phyloP scores from a whole-genome alignment of 2,113 vertebrate species.

The Clupea harengus region DNA sequence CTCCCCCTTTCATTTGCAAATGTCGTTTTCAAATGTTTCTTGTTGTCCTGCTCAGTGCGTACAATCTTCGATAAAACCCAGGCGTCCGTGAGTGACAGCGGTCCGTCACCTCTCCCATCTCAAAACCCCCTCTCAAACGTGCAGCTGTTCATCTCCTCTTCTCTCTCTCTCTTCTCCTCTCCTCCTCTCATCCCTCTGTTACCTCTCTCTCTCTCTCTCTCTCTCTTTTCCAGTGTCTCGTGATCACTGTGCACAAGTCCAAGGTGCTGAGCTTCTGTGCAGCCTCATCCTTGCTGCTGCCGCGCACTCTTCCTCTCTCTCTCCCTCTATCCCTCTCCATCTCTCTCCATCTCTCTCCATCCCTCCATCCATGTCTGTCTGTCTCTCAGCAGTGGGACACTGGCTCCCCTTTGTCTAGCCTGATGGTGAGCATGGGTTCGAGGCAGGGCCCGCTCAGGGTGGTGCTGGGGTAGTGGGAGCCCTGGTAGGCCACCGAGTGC shows the following conservation, averaged over 20 bases:
- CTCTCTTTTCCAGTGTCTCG: slow-evolving; percentile 33
- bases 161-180: slow-evolving; percentile 39
- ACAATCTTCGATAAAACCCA: background rate
- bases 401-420: slow-evolving; percentile 87
- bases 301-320: background rate
- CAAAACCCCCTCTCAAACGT: background rate
- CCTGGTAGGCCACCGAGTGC: slow-evolving; percentile 89
- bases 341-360: background rate
- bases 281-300: background rate
- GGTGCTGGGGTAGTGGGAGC: slow-evolving; percentile 80
- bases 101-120: background rate
- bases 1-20: background rate
- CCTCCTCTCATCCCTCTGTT: slow-evolving; percentile 40
- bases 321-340: background rate
- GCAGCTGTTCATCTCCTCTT: background rate
- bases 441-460: slow-evolving; percentile 71
- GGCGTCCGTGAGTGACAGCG: background rate
- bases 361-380: no score
- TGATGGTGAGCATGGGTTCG: slow-evolving; percentile 93
- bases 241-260: background rate
- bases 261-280: background rate
- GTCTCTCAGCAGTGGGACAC: slow-evolving; percentile 79
- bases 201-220: slow-evolving; percentile 42
- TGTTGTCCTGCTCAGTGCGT: background rate
- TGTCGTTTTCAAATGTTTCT: background rate